Evolutionary conservation across 2,888 invertebrate species (phyloP), one percentile per base, ranked within the genome.

Genomic region (Oscheius onirici): DNA sequence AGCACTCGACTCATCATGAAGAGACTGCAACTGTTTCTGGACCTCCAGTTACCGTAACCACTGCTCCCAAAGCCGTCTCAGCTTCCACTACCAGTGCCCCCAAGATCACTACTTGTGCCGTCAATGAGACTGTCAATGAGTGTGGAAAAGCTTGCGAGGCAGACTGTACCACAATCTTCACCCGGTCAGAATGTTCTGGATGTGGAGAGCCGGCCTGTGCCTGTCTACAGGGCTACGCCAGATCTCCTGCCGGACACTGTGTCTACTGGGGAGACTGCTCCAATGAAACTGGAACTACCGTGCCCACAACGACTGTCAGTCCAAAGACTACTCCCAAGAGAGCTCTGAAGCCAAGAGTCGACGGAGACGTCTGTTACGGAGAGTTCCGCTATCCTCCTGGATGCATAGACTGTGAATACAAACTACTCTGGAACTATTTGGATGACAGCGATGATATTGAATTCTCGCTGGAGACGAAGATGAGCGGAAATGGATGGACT

Each of bases 241-340:
- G 86, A 49, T 73, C 74, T 20, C 43, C 67, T 13, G 71, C 76
- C 46, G 80, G 78, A 55, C 67, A 72, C 8, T 86, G 86, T 69
- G 82, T 87, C 58, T 87, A 86, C 46, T 86, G 86, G 86, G 85
- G 85, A 60, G 86, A 86, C 66, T 86, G 86, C 67, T 83, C 84
- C 2, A 57, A 71, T n/a, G 76, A 76, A 57, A 69, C n/a, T 11
- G 46, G 11, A 8, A 57, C 75, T n/a, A 20, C 26, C n/a, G 40
- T 28, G 1, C 24, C 58, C 15, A 34, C 34, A 3, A 49, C 67
- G 46, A 58, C 68, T 24, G n/a, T 2, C n/a, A 22, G 40, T 13
- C 66, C 71, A 1, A 51, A 34, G 41, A 58, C 71, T 11, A 58
- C 66, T 3, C 43, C 63, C 20, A 70, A 70, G 54, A 65, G 20